phyloP scores from a whole-genome alignment of 2,888 invertebrate species.

The Drosophila yooni region DNA sequence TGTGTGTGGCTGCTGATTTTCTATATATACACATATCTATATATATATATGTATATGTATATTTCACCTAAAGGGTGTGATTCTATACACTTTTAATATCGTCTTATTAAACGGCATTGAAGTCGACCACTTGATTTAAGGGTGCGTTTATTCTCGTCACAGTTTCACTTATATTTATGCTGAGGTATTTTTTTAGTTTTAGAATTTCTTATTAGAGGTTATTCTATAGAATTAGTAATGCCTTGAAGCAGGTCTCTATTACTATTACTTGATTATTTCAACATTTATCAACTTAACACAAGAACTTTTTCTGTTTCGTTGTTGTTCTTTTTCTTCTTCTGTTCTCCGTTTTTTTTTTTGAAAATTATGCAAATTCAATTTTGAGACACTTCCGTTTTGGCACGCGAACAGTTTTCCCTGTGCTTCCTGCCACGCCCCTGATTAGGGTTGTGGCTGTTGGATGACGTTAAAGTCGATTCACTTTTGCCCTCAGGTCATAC shows the following conservation, averaged over 20 bases:
- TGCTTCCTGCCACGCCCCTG: slow-evolving; percentile 41
- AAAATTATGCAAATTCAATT: slow-evolving; percentile 71
- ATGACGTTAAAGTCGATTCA: slow-evolving; percentile 11
- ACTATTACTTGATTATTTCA: neutral
- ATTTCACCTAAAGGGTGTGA: slow-evolving; percentile 9
- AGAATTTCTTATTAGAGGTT: neutral
- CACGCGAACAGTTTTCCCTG: slow-evolving; percentile 54
- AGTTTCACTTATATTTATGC: neutral
- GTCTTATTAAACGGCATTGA: slow-evolving; percentile 3
- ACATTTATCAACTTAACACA: neutral
- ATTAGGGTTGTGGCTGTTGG: slow-evolving; percentile 58
- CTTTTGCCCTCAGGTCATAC: slow-evolving; percentile 27
- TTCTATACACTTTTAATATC: slow-evolving; percentile 12
- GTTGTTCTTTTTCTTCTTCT: neutral
- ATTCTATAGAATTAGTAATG: neutral
- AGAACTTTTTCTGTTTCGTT: neutral
- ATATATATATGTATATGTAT: neutral
- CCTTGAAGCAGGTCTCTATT: too few species aligned
- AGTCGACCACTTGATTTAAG: neutral
- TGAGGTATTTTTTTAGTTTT: neutral
- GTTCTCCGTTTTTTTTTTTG: slow-evolving; percentile 2
- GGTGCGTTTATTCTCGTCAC: neutral
- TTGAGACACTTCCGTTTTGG: slow-evolving; percentile 59
- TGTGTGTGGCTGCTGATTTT: neutral
- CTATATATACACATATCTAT: neutral